Conservation (phyloP, 2,797 vertebrate species). For the Peromyscus aztecus region DNA sequence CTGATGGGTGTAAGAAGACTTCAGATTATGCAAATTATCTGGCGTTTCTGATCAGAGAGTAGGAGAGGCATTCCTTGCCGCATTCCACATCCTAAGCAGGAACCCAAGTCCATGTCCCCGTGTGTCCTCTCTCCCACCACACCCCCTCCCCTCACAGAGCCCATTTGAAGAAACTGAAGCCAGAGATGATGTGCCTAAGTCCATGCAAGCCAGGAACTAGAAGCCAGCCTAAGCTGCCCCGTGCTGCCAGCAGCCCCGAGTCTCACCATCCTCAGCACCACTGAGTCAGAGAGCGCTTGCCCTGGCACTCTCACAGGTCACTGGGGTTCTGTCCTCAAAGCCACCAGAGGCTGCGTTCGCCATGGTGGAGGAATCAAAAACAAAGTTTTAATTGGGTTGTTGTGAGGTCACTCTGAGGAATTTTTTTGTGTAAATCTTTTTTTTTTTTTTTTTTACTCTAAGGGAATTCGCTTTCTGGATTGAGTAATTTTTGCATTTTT, state of each 20-base stretch:
- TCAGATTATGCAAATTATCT: not conserved
- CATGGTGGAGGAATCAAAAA: not conserved
- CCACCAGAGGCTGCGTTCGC: not conserved
- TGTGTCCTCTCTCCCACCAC: not conserved
- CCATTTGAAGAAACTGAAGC: not conserved
- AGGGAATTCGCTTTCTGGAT: slow-evolving; percentile 54
- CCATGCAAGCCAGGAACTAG: not conserved
- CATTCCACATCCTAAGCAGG: not conserved
- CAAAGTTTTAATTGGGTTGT: slow-evolving; percentile 34
- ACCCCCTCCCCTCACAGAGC: not conserved
- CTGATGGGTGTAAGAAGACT: not conserved
- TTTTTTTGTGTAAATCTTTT: slow-evolving; percentile 50
- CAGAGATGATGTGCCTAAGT: not conserved
- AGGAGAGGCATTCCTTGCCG: not conserved
- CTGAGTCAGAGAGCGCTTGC: not conserved
- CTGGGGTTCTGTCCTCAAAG: not conserved
- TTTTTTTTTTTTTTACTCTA: slow-evolving; percentile 47
- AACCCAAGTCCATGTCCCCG: not conserved
- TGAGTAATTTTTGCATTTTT: slow-evolving; percentile 42
- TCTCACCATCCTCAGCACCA: not conserved
- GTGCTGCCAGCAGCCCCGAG: not conserved
- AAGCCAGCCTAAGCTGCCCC: not conserved
- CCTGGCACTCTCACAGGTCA: not conserved
- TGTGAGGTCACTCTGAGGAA: slow-evolving; percentile 21
- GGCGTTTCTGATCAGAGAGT: not conserved